A percentile compares a stretch with the other conserved stretches of the same genome.
Conservation (phyloP, 2,113 vertebrate genomes). For the Rallus limicola region DNA sequence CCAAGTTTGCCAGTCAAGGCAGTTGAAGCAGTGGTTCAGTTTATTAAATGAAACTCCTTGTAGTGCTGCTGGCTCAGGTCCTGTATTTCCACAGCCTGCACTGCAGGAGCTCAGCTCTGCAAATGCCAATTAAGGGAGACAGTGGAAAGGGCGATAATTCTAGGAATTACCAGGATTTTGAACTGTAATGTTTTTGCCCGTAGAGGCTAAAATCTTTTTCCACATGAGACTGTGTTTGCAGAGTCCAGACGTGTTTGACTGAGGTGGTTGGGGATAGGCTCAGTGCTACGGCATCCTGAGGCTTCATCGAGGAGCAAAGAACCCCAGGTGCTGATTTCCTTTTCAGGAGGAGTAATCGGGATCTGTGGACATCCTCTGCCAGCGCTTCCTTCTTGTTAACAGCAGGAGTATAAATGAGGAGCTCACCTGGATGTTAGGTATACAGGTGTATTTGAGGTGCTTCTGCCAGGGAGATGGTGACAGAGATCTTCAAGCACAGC, state of each 20-base stretch:
- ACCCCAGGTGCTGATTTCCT: neutral
- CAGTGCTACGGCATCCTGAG: neutral
- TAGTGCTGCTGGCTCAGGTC: neutral
- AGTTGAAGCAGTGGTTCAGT: neutral
- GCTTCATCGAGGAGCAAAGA: neutral
- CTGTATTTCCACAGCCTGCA: neutral
- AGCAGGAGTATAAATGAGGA: neutral
- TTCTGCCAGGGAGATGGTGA: neutral
- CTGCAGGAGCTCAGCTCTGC: neutral
- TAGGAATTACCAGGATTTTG: neutral
- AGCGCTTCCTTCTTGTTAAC: neutral
- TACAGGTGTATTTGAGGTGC: accelerated
- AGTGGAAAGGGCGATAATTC: too few species aligned
- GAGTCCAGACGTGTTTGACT: neutral
- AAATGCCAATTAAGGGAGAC: neutral
- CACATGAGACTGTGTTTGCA: neutral
- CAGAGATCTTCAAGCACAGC: neutral
- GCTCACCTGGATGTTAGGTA: neutral
- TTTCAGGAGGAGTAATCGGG: neutral
- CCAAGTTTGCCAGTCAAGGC: neutral
- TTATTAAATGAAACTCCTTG: neutral
- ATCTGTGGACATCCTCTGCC: neutral
- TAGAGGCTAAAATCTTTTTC: neutral
- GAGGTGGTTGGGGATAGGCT: neutral
- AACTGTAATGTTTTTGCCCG: accelerated